Base-by-base conservation (phyloP, 2,113 vertebrate species). In the Takifugu bimaculatus region DNA sequence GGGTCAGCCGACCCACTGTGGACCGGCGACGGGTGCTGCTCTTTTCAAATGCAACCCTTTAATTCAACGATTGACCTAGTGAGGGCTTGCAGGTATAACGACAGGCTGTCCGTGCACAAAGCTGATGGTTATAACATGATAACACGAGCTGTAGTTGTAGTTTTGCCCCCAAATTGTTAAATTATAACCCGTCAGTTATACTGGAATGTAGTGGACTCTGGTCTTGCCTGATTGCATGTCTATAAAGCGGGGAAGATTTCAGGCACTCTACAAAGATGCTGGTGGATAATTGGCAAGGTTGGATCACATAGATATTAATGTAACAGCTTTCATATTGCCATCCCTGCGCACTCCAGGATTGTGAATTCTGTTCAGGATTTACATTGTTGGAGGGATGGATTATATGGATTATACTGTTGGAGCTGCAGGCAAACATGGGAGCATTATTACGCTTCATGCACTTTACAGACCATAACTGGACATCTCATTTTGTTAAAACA, bases 41-140 rank as follows among this genome's bases (percentile, higher is more conserved):
- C 45, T 48, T 48, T 39, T 14, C 6, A 15, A 12, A 28, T 50
- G 28, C 53, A 82, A 79, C 81, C 83, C 81, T 70, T 72, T 83
- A 83, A 87, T 81, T 73, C 56, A 81, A 63, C 74, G 65, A 78
- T 67, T 79, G 63, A 63, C 57, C 66, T 20, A n/a, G 47, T 49
- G 68, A 71, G 44, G 50, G 58, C 28, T 29, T 63, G 6, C 12
- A 61, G 48, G 56, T 48, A 3, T 14, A 14, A 48, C 9, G 26
- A 13, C 50, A 12, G 54, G 60, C 58, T 79, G 65, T 78, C 77
- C 67, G 60, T 1, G 60, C 45, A 62, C 45, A 44, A 54, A 53
- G 9, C 13, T 6, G n/a, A 25, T 15, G 2, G 13, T 14, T 32
- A 50, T 20, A 20, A 20, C 20, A 20, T 20, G 20, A 20, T 20